These are phyloP conservation scores for Donacobius atricapilla DNA, from an alignment of 2,113 vertebrate genomes.

Conservation along the genomic window DNA sequence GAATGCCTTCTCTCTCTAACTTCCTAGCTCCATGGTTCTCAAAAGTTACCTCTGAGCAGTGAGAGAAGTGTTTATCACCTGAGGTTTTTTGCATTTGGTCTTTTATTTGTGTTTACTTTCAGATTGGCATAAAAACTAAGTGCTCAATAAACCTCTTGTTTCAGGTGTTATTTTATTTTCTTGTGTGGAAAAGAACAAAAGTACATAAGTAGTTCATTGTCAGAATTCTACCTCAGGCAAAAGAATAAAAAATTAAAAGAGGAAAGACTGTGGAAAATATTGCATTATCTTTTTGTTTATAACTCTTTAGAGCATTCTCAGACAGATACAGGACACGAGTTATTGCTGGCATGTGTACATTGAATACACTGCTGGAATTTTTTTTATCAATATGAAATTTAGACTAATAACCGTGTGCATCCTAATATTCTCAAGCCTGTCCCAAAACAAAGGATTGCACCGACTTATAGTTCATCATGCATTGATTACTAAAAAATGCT, in stretches of 20 bases:
- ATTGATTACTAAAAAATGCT: background rate
- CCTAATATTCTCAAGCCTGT: background rate
- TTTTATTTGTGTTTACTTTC: background rate
- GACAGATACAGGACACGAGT: background rate
- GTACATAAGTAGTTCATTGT: background rate
- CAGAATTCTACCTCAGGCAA: background rate
- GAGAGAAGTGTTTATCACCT: background rate
- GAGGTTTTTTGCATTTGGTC: background rate
- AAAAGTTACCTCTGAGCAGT: background rate
- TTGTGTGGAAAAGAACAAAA: background rate
- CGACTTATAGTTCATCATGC: background rate
- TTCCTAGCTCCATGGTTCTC: background rate
- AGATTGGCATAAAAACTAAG: background rate
- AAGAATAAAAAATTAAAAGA: background rate
- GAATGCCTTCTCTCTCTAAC: background rate
- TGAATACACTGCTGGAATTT: background rate
- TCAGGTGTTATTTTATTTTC: background rate
- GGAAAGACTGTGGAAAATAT: background rate
- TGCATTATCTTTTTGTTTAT: background rate
- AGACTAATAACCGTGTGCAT: background rate
- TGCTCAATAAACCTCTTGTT: background rate
- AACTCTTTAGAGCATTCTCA: background rate
- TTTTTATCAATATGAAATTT: background rate
- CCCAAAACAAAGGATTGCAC: background rate
- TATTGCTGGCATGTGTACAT: background rate